phyloP scores from a whole-genome alignment of 2,797 vertebrate genomes.

The Aselliscus stoliczkanus region DNA sequence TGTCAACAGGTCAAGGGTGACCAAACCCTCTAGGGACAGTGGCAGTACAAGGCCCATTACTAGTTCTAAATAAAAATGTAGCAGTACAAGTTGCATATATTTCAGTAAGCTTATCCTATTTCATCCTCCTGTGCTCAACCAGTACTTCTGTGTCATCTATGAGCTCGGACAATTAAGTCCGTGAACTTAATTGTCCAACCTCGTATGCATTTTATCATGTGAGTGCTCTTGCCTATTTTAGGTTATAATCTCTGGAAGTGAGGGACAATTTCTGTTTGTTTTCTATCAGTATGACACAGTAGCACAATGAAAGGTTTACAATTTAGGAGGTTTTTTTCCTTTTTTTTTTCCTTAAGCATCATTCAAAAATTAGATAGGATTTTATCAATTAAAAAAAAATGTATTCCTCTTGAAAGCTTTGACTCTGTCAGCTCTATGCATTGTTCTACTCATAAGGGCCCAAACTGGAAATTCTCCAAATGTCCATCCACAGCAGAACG shows the following conservation, averaged over 20 bases:
- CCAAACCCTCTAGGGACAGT: background rate
- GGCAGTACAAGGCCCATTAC: too few species aligned
- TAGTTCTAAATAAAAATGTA: background rate
- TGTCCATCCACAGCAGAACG: background rate
- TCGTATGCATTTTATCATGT: background rate
- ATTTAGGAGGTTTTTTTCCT: background rate
- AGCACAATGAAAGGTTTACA: background rate
- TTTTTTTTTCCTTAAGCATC: background rate
- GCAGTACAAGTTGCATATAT: background rate
- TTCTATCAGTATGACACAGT: background rate
- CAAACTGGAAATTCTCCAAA: background rate
- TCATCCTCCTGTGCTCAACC: accelerated
- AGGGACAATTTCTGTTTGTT: background rate
- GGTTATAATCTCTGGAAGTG: background rate
- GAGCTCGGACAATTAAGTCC: too few species aligned
- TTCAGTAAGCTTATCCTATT: background rate
- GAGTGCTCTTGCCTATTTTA: too few species aligned
- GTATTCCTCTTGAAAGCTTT: background rate
- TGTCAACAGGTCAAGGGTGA: background rate
- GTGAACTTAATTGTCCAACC: too few species aligned
- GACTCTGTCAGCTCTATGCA: background rate
- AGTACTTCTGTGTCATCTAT: accelerated
- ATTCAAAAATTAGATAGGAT: background rate
- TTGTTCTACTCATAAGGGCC: background rate
- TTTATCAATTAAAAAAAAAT: background rate